Base-by-base conservation (phyloP, 2,888 invertebrate genomes). In the Bugula neritina region DNA sequence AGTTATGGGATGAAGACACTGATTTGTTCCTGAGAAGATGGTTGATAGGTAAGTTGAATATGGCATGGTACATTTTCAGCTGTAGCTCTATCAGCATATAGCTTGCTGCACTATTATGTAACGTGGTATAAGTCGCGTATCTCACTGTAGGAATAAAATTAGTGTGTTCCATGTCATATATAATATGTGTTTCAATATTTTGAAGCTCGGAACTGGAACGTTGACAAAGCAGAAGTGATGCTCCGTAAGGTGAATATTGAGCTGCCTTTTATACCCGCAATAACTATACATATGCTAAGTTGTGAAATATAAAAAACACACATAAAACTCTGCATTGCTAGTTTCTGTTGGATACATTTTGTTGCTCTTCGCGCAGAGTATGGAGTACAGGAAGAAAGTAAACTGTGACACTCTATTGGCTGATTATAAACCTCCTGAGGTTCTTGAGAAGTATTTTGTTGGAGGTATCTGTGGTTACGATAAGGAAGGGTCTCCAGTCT, bases 391-490 rank as follows among this genome's bases (percentile, higher is more conserved):
- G 55, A 73, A 73, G 34, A 73, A 76, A 55, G 74, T 76, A 21
- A 75, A 74, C 70, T 75, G 75, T 43, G 78, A 78, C 72, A 71
- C 63, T 23, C 69, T 79, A 23, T 72, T 77, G 25, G 76, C 77
- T 54, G 78, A 79, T 31, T 83, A 77, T 74, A 72, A 78, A 34
- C 74, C 78, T 1, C 81, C 82, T 5, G 83, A 83, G 71, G 82
- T 83, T 25, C 82, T 94, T 13, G 84, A 86, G 29, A 89, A 89
- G 71, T 90, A 91, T 84, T 88, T 90, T 78, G 92, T 93, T 0
- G 90, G 91, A 72, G 94, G 94, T 55, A 85, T 89, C 17, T 86
- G 89, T 71, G 94, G 95, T 0, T 90, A 88, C 77, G 94, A 94
- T 80, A 91, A 91, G 77, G 91, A 92, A 76, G 93, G 92, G 23